Evolutionary conservation across 2,113 vertebrate genomes (phyloP).

Genomic region (human): GRCh38 chr2:100238001-100238500

Average conservation of each 20-base stretch:
- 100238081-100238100: not conserved
- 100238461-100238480: constrained; percentile 57
- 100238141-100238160: not conserved
- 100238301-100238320: not conserved
- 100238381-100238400: not conserved
- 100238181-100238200: not conserved
- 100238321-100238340: constrained; percentile 32
- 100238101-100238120: not conserved
- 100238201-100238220: not conserved
- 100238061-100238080: not conserved
- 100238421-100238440: constrained; percentile 43
- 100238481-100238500: constrained; percentile 46
- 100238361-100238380: not conserved
- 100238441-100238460: not conserved
- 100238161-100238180: not conserved
- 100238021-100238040: no score
- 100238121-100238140: not conserved
- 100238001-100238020: not conserved
- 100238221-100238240: not conserved
- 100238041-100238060: not conserved
- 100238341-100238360: constrained; percentile 4
- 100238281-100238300: not conserved
- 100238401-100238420: not conserved
- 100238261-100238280: rapidly evolving
- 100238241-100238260: not conserved